These are phyloP conservation scores for Andrena dorsata DNA, from an alignment of 2,888 invertebrate species.

Conservation along the genomic window DNA sequence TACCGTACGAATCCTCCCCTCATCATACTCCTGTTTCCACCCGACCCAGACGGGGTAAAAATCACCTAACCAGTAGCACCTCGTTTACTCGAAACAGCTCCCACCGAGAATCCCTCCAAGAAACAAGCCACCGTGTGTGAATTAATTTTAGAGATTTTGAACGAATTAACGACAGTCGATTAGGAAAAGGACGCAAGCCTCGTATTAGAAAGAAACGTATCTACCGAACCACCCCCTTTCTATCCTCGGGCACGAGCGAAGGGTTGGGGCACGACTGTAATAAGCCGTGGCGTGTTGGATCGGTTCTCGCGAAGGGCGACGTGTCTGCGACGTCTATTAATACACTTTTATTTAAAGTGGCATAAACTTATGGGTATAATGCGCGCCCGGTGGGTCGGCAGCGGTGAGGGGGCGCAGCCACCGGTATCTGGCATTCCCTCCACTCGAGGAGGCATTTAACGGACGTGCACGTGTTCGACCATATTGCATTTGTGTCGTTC, in stretches of 20 bases:
- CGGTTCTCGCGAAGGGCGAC: conserved; percentile 22
- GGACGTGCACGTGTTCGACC: conserved; percentile 67
- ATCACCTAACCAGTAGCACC: background rate
- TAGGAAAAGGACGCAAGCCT: conserved; percentile 20
- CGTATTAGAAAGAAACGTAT: conserved; percentile 35
- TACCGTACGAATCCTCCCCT: too few relatives aligned
- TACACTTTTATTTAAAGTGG: conserved; percentile 57
- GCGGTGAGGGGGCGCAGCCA: background rate
- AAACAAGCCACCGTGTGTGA: background rate
- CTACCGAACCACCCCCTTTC: background rate
- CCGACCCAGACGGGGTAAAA: background rate
- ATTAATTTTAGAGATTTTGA: conserved; percentile 35
- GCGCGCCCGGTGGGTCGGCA: conserved; percentile 10
- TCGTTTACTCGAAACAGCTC: background rate
- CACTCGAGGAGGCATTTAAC: conserved; percentile 56
- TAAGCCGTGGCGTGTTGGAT: conserved; percentile 22
- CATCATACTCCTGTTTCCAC: too few relatives aligned
- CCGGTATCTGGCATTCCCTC: conserved; percentile 43
- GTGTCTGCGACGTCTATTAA: conserved; percentile 43
- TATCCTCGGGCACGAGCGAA: too few relatives aligned
- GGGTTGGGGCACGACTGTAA: conserved; percentile 23
- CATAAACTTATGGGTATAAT: conserved; percentile 60
- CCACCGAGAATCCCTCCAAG: background rate
- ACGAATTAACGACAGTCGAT: conserved; percentile 32
- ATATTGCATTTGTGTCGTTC: conserved; percentile 77